Conservation (phyloP, 2,888 invertebrate genomes). For the Tolmerus cingulatus region DNA sequence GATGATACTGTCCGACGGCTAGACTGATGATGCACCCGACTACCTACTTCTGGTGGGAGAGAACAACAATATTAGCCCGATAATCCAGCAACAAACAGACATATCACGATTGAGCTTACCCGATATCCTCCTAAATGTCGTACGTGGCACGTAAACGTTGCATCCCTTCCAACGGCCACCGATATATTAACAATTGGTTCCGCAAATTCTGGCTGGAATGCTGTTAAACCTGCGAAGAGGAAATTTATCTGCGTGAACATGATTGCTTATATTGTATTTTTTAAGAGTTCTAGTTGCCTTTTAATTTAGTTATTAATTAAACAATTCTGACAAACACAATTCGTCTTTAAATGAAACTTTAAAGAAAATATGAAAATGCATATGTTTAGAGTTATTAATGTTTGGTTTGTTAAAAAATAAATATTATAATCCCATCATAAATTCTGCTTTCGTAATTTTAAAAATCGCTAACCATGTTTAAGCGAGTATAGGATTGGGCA, state of each 20-base stretch:
- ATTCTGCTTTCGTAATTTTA: too few relatives aligned
- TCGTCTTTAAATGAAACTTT: neutral
- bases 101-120: slow-evolving; percentile 67
- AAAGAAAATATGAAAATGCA: too few relatives aligned
- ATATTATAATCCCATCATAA: too few relatives aligned
- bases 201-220: slow-evolving; percentile 84
- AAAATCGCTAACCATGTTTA: too few relatives aligned
- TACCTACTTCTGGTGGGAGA: neutral
- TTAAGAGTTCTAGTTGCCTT: neutral
- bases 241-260: neutral
- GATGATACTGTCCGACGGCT: neutral
- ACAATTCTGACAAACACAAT: neutral
- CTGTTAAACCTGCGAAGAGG: slow-evolving; percentile 70
- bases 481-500: too few relatives aligned
- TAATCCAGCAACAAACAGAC: slow-evolving; percentile 31
- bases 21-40: neutral
- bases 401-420: too few relatives aligned
- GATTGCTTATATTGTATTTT: neutral
- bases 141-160: slow-evolving; percentile 85
- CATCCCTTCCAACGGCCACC: slow-evolving; percentile 84
- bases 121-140: slow-evolving; percentile 88
- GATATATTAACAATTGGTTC: slow-evolving; percentile 85
- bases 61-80: slow-evolving; percentile 23
- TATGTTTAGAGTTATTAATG: too few relatives aligned
- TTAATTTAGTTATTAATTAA: neutral